These are phyloP conservation scores for Diachasma alloeum DNA, from an alignment of 1,140 invertebrate species.

Conservation along the genomic window DNA sequence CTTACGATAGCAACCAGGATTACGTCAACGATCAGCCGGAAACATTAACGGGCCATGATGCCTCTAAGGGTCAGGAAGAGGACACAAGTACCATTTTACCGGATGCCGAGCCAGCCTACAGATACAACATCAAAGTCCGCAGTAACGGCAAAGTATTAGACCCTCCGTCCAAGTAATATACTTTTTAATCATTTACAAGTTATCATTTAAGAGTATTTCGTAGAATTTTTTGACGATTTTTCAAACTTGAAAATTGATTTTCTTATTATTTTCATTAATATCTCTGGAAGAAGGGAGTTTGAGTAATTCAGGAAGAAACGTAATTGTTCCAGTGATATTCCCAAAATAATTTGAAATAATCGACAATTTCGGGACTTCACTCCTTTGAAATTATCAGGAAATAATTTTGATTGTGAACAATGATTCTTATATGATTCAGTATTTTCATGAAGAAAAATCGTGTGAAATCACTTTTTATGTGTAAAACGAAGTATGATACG, in stretches of 20 bases:
- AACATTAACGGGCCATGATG: not conserved
- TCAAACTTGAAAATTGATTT: too few species aligned
- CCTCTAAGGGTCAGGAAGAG: conserved; percentile 52
- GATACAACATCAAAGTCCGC: conserved; percentile 63
- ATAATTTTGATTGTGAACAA: not conserved
- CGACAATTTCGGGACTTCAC: too few species aligned
- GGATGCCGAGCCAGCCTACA: conserved; percentile 59
- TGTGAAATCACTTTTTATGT: too few species aligned
- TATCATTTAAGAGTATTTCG: not conserved
- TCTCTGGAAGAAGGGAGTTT: too few species aligned
- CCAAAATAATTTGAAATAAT: too few species aligned
- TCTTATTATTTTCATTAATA: too few species aligned
- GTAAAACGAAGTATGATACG: not conserved
- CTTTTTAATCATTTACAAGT: conserved; percentile 15
- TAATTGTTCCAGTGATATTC: too few species aligned
- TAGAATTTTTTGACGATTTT: too few species aligned
- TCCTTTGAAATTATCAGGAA: not conserved
- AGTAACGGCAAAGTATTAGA: conserved; percentile 65
- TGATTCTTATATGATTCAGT: not conserved
- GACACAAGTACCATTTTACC: conserved; percentile 61
- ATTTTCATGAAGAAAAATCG: not conserved
- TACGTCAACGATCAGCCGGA: conserved; percentile 56
- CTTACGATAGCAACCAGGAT: conserved; percentile 55
- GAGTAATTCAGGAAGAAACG: too few species aligned
- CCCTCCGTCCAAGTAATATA: conserved; percentile 62